A percentile compares a stretch with the other conserved stretches of the same genome.
Evolutionary conservation across 2,113 vertebrate species (phyloP).

Genomic region (Proteles cristata): DNA sequence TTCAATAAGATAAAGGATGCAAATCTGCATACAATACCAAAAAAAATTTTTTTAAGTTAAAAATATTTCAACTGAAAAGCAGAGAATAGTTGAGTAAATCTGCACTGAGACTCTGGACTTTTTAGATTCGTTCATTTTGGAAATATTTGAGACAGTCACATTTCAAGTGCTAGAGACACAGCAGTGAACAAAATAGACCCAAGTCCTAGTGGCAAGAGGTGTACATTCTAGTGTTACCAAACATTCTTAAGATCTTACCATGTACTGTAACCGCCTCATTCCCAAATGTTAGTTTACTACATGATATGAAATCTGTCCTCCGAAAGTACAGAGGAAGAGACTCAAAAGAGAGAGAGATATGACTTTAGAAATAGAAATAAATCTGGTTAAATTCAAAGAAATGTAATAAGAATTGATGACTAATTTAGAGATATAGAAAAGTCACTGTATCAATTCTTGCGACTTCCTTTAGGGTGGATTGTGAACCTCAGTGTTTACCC

Average conservation of each 20-base stretch:
- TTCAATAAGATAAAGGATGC: conserved; percentile 29
- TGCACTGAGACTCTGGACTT: not conserved
- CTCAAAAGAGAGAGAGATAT: not conserved
- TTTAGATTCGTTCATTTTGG: not conserved
- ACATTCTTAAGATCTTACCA: not conserved
- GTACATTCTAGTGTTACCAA: not conserved
- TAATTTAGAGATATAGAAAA: not conserved
- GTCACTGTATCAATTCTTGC: not conserved
- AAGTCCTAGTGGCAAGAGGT: not conserved
- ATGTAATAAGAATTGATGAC: not conserved
- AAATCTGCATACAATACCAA: not conserved
- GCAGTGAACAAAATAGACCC: not conserved
- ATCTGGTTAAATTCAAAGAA: not conserved
- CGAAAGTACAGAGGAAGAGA: not conserved
- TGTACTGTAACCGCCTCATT: not conserved
- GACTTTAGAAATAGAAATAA: not conserved
- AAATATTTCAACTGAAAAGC: not conserved
- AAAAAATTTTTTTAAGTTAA: not conserved
- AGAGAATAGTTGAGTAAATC: not conserved
- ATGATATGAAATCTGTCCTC: not conserved
- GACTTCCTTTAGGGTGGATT: not conserved
- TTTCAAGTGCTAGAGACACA: not conserved
- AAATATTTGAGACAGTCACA: not conserved
- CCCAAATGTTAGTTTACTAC: not conserved
- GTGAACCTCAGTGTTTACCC: not conserved